phyloP scores from a whole-genome alignment of 2,888 invertebrate genomes.

The Brachypterus glaber region DNA sequence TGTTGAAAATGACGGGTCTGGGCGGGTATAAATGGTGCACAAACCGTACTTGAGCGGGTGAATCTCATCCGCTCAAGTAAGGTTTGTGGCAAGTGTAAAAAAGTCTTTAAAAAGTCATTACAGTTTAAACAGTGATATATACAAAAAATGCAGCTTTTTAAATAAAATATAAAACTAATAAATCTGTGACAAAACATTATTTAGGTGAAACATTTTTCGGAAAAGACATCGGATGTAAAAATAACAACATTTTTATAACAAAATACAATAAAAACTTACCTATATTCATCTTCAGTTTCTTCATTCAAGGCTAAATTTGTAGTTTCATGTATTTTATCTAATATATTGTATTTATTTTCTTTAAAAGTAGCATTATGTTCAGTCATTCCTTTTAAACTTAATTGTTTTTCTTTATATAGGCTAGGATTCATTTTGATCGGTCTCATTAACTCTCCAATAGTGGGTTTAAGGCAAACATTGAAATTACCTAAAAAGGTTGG shows the following conservation, averaged over 20 bases:
- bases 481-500: slow-evolving; percentile 50
- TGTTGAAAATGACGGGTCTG: too few relatives aligned
- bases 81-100: too few relatives aligned
- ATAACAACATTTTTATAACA: slow-evolving; percentile 4
- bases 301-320: slow-evolving; percentile 68
- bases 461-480: slow-evolving; percentile 61
- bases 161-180: too few relatives aligned
- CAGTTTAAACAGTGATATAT: too few relatives aligned
- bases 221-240: slow-evolving; percentile 6
- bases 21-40: too few relatives aligned
- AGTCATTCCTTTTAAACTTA: slow-evolving; percentile 85
- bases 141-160: too few relatives aligned
- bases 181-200: too few relatives aligned
- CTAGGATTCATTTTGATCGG: slow-evolving; percentile 65
- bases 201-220: not conserved
- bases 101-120: too few relatives aligned
- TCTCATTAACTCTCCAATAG: slow-evolving; percentile 79
- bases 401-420: slow-evolving; percentile 63
- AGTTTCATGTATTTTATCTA: slow-evolving; percentile 56
- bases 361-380: slow-evolving; percentile 51
- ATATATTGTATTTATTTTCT: slow-evolving; percentile 25
- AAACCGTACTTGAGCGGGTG: too few relatives aligned
- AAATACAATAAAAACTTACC: slow-evolving; percentile 24
- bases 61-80: too few relatives aligned
- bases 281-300: slow-evolving; percentile 28